phyloP scores from a whole-genome alignment of 1,140 invertebrate genomes.

The Dendroctonus valens region DNA sequence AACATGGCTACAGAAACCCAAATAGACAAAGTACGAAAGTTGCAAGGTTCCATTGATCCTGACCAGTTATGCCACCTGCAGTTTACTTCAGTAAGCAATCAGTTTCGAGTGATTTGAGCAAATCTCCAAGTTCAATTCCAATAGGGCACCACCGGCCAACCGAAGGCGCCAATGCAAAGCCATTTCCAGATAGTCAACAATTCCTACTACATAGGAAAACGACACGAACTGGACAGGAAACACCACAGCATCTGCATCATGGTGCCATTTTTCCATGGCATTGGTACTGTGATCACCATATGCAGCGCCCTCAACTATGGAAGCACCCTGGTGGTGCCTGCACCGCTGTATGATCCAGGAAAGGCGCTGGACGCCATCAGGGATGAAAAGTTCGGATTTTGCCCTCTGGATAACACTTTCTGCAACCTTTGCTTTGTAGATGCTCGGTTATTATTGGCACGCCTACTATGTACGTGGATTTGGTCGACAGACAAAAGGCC shows the following conservation, averaged over 20 bases:
- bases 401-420: neutral
- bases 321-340: slow-evolving; percentile 67
- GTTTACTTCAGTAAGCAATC: slow-evolving; percentile 58
- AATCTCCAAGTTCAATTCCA: slow-evolving; percentile 2
- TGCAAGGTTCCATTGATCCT: slow-evolving; percentile 20
- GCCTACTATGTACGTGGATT: slow-evolving; percentile 95
- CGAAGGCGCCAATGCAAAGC: slow-evolving; percentile 83
- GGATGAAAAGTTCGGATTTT: slow-evolving; percentile 62
- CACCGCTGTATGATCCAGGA: slow-evolving; percentile 65
- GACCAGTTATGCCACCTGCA: slow-evolving; percentile 22
- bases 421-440: slow-evolving; percentile 49
- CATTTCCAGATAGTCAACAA: slow-evolving; percentile 89
- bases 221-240: slow-evolving; percentile 57
- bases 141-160: slow-evolving; percentile 77
- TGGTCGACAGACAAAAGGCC: slow-evolving; percentile 59
- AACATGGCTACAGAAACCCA: slow-evolving; percentile 41
- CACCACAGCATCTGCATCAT: slow-evolving; percentile 67
- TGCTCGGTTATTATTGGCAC: slow-evolving; percentile 85
- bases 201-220: slow-evolving; percentile 62
- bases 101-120: slow-evolving; percentile 9
- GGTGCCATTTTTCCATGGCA: slow-evolving; percentile 91
- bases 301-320: slow-evolving; percentile 63
- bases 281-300: slow-evolving; percentile 74
- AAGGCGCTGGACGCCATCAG: slow-evolving; percentile 66
- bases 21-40: slow-evolving; percentile 2